phyloP scores from a whole-genome alignment of 2,113 vertebrate genomes.

The Cheilinus undulatus region DNA sequence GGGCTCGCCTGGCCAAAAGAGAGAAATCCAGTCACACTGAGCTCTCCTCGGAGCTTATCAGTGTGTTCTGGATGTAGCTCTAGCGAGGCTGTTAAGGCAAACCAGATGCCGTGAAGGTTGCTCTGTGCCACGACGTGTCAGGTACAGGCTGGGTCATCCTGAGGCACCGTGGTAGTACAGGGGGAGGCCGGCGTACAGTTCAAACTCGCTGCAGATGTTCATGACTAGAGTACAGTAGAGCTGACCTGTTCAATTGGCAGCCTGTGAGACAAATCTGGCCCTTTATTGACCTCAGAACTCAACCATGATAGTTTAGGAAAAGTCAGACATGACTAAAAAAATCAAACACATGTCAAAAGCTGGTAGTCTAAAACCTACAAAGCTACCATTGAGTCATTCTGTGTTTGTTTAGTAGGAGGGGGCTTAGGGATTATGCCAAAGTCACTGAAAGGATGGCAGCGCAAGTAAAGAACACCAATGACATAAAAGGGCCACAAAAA shows the following conservation, averaged over 20 bases:
- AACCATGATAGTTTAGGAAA: too few species aligned
- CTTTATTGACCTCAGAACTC: background rate
- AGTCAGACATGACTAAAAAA: too few species aligned
- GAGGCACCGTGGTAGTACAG: constrained; percentile 44
- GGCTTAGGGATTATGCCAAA: too few species aligned
- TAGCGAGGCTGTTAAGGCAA: constrained; percentile 70
- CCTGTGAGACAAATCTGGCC: background rate
- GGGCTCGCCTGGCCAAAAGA: constrained; percentile 31
- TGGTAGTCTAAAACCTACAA: too few species aligned
- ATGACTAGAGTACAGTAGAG: constrained; percentile 25
- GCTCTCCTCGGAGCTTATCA: constrained; percentile 71
- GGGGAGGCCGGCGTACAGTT: constrained; percentile 58
- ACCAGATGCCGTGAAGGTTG: constrained; percentile 73
- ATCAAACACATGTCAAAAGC: too few species aligned
- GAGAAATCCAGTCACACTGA: constrained; percentile 68
- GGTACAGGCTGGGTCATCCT: constrained; percentile 73
- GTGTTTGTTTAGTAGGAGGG: too few species aligned
- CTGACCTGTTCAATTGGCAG: background rate
- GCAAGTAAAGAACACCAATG: too few species aligned
- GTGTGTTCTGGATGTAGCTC: constrained; percentile 61
- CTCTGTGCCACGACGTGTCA: constrained; percentile 74
- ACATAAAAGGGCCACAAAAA: too few species aligned
- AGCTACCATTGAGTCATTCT: too few species aligned
- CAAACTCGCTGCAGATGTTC: constrained; percentile 70
- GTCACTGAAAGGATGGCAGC: too few species aligned